Conservation (phyloP, 2,888 invertebrate species). For the Pimpla rufipes region DNA sequence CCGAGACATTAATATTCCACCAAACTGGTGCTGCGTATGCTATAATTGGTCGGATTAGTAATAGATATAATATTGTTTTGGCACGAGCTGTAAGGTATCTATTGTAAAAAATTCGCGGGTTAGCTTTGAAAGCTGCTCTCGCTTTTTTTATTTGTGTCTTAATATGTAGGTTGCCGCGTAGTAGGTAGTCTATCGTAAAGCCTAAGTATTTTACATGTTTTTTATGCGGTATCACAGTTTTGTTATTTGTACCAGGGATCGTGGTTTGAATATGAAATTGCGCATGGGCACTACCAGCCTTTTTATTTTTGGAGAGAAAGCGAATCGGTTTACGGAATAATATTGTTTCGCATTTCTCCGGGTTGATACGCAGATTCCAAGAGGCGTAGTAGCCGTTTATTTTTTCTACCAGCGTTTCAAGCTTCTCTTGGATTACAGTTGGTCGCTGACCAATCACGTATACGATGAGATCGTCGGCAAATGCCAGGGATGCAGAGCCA, state of each 20-base stretch:
- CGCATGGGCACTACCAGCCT: background rate
- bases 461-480: too few species aligned
- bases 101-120: background rate
- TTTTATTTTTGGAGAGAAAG: background rate
- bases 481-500: too few species aligned
- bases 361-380: too few species aligned
- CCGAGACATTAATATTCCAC: too few species aligned
- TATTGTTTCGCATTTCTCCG: too few species aligned
- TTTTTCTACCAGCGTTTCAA: too few species aligned
- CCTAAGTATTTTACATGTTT: background rate
- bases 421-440: too few species aligned
- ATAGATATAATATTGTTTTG: background rate
- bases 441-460: too few species aligned
- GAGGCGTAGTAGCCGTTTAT: too few species aligned
- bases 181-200: background rate
- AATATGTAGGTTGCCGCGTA: too few species aligned
- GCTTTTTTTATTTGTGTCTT: too few species aligned
- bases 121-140: background rate
- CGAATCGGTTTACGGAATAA: too few species aligned
- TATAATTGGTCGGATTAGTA: conserved; percentile 15
- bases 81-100: background rate
- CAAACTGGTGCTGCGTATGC: conserved; percentile 14
- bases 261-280: background rate
- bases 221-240: background rate
- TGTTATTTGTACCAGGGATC: background rate